Evolutionary conservation across 2,113 vertebrate genomes (phyloP).

Genomic region (Mastomys coucha): DNA sequence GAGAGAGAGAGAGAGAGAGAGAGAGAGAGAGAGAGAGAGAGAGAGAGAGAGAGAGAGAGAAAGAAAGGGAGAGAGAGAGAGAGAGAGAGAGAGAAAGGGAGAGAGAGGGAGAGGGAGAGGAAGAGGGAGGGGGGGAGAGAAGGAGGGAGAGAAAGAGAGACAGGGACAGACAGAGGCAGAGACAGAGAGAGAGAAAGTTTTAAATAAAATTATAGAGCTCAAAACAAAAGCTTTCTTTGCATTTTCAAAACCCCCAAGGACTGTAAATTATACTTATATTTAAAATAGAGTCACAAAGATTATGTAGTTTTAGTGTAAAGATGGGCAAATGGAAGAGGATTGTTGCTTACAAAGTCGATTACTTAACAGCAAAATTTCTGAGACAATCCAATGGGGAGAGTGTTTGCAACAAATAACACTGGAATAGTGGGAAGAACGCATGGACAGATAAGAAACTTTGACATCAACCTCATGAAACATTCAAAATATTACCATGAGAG

Average conservation of each 20-base stretch:
- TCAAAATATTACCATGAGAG: not conserved
- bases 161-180: too few relatives aligned
- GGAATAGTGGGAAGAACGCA: not conserved
- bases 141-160: too few relatives aligned
- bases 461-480: not conserved
- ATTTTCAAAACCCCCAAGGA: not conserved
- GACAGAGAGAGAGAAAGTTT: too few relatives aligned
- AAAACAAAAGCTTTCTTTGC: not conserved
- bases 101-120: too few relatives aligned
- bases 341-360: too few relatives aligned
- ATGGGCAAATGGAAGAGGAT: not conserved
- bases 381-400: not conserved
- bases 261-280: not conserved
- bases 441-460: not conserved
- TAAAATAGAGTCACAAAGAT: not conserved
- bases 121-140: too few relatives aligned
- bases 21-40: too few relatives aligned
- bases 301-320: not conserved
- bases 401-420: not conserved
- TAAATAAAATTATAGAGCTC: slow-evolving; percentile 16
- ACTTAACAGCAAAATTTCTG: not conserved
- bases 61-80: too few relatives aligned
- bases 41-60: too few relatives aligned
- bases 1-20: too few relatives aligned
- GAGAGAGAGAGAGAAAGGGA: too few relatives aligned